Percentiles rank a stretch among this genome's conserved stretches.
Conservation (phyloP, 37 sponge, comb jelly and placozoan species). For the Aplysina aerophoba region DNA sequence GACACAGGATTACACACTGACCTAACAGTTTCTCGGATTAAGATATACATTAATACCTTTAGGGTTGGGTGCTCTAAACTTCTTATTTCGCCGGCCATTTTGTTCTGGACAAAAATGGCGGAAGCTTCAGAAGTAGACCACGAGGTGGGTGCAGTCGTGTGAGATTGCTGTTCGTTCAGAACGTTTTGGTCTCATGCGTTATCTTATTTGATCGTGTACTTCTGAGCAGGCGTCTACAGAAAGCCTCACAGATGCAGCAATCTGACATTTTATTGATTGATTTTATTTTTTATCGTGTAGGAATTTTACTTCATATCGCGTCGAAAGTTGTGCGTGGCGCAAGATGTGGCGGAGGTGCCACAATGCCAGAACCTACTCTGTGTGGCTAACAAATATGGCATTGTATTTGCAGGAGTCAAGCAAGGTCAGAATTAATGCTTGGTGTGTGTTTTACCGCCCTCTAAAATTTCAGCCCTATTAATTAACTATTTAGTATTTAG, state of each 20-base stretch:
- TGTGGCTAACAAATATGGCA: conserved; percentile 61
- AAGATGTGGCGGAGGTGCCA: background rate
- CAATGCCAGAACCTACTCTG: conserved; percentile 49
- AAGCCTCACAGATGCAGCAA: too few species aligned
- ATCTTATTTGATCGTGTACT: too few species aligned
- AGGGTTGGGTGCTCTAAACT: conserved; percentile 83
- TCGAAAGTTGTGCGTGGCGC: conserved; percentile 29
- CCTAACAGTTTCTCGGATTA: background rate
- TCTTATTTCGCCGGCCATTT: conserved; percentile 61
- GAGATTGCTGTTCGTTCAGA: too few species aligned
- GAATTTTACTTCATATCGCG: conserved; percentile 55
- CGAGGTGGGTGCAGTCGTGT: background rate
- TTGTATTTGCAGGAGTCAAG: conserved; percentile 52
- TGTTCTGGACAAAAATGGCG: conserved; percentile 1
- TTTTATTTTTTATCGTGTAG: conserved; percentile 49
- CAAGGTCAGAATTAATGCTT: conserved; percentile 31
- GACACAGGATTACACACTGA: background rate
- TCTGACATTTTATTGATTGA: too few species aligned
- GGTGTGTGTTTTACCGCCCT: background rate
- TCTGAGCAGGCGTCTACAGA: too few species aligned
- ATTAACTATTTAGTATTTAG: too few species aligned
- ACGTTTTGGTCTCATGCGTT: background rate
- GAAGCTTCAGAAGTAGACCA: background rate
- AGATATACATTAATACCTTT: conserved; percentile 46
- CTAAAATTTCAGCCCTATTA: too few species aligned